Percentiles rank a stretch among this genome's conserved stretches.
Conservation (phyloP, 2,797 vertebrate genomes). For the Liparis tanakae region DNA sequence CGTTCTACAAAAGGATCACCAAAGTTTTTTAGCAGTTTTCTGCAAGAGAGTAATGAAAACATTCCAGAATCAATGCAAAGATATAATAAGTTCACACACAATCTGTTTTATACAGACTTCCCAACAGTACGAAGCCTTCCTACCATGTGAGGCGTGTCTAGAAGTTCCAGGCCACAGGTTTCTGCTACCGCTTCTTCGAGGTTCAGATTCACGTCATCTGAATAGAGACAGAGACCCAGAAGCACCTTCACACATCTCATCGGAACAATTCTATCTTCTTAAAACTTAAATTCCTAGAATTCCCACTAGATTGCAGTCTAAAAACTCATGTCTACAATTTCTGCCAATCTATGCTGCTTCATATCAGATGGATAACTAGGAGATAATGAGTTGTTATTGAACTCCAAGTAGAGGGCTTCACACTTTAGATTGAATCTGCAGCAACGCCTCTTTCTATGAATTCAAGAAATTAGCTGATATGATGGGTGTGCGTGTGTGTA, state of each 20-base stretch:
- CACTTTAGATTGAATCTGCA: neutral
- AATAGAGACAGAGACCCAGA: slow-evolving; percentile 37
- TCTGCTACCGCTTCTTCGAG: slow-evolving; percentile 83
- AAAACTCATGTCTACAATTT: neutral
- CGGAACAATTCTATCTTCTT: neutral
- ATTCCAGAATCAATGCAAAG: neutral
- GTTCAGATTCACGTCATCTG: slow-evolving; percentile 72
- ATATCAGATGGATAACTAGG: neutral
- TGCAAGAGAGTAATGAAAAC: neutral
- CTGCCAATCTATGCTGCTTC: neutral
- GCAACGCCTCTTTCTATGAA: neutral
- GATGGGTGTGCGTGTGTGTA: neutral
- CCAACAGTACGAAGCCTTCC: neutral
- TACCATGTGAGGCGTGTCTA: slow-evolving; percentile 67
- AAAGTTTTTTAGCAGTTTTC: slow-evolving; percentile 14
- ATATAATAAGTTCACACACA: neutral
- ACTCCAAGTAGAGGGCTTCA: neutral
- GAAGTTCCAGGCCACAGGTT: slow-evolving; percentile 85
- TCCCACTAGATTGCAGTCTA: neutral
- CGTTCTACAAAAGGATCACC: neutral
- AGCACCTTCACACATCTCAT: neutral
- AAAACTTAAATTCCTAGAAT: neutral
- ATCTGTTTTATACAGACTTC: neutral
- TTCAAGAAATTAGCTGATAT: neutral
- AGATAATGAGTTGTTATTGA: neutral